Conservation (phyloP, 92 coral and sea anemone species). For the Bergia sp. region DNA sequence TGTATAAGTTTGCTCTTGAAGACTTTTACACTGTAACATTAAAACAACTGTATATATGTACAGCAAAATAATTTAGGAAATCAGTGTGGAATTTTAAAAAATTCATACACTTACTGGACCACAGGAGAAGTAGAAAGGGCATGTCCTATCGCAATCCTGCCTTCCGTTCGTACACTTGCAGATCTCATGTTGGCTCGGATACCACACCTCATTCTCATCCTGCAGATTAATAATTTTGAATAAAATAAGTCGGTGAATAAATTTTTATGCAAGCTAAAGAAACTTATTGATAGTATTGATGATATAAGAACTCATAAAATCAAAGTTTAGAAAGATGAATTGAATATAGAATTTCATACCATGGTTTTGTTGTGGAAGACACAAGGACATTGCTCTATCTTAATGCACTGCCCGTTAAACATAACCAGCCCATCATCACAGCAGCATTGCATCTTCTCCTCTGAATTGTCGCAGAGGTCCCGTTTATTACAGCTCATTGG, state of each 20-base stretch:
- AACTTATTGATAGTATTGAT: no score
- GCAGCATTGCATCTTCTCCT: slow-evolving; percentile 58
- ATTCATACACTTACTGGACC: slow-evolving; percentile 48
- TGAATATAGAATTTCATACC: slow-evolving; percentile 31
- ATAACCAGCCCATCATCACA: slow-evolving; percentile 64
- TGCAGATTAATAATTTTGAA: not conserved
- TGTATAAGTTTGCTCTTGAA: not conserved
- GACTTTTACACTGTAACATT: no score
- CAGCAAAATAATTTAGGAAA: not conserved
- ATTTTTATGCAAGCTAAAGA: no score
- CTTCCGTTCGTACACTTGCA: slow-evolving; percentile 65
- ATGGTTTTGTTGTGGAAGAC: slow-evolving; percentile 54
- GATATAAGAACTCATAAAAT: not conserved
- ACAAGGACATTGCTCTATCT: slow-evolving; percentile 60
- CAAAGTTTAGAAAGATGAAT: no score
- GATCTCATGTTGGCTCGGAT: slow-evolving; percentile 67
- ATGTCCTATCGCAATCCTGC: slow-evolving; percentile 63
- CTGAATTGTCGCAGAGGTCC: slow-evolving; percentile 60
- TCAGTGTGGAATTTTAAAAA: not conserved
- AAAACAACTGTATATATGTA: not conserved
- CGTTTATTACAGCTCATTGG: slow-evolving; percentile 61
- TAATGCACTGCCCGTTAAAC: slow-evolving; percentile 52
- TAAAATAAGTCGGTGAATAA: no score
- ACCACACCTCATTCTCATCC: slow-evolving; percentile 66
- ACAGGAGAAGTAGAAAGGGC: slow-evolving; percentile 60